A percentile compares a stretch with the other conserved stretches of the same genome.
phyloP scores from a whole-genome alignment of 2,797 vertebrate species.

The Mallotus villosus region DNA sequence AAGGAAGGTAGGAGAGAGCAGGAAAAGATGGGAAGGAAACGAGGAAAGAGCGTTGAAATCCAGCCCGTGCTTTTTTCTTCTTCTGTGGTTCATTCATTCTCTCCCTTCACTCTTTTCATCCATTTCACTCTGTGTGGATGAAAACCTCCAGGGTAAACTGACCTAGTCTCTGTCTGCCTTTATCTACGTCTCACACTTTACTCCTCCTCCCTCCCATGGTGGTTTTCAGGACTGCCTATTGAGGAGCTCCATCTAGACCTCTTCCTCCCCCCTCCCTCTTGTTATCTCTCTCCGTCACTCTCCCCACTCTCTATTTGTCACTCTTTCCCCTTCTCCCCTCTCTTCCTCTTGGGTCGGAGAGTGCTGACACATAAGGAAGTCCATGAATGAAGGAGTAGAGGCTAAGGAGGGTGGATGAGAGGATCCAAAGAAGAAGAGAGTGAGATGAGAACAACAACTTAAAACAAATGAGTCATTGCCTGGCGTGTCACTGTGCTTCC shows the following conservation, averaged over 20 bases:
- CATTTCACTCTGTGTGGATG: constrained; percentile 8
- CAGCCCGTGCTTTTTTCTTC: constrained; percentile 26
- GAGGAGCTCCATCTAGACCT: neutral
- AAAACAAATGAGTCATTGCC: too few species aligned
- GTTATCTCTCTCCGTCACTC: neutral
- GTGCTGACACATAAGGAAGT: neutral
- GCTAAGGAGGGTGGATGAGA: neutral
- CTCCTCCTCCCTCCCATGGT: constrained; percentile 20
- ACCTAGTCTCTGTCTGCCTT: constrained; percentile 10
- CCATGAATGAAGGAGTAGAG: too few species aligned
- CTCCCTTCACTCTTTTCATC: constrained; percentile 15
- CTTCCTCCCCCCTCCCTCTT: neutral
- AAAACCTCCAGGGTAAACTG: neutral
- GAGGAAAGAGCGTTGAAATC: neutral
- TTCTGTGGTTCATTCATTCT: constrained; percentile 9
- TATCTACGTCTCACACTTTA: constrained; percentile 3
- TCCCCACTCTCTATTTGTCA: neutral
- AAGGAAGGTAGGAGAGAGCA: neutral
- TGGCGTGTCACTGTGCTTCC: too few species aligned
- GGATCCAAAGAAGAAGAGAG: neutral
- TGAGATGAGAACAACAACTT: neutral
- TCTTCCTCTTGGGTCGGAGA: neutral
- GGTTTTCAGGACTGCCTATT: neutral
- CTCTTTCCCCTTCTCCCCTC: neutral
- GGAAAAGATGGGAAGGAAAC: neutral